Evolutionary conservation across 37 sponge, comb jelly and placozoan species (phyloP).

Genomic region (Eunapius fragilis): DNA sequence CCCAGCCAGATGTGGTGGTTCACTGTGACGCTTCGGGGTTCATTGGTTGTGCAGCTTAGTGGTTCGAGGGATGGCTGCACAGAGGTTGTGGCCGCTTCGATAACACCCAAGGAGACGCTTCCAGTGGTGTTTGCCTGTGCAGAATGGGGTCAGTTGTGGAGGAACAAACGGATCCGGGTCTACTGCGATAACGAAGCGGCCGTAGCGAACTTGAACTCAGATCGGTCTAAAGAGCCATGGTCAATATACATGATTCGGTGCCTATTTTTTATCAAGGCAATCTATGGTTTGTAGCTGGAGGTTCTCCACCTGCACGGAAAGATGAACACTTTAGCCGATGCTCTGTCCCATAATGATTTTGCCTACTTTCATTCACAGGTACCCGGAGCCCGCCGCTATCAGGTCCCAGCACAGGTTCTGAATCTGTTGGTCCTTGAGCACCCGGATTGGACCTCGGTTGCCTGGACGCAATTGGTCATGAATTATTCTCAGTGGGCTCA

Average conservation of each 20-base stretch:
- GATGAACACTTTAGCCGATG: constrained; percentile 56
- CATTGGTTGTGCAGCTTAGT: neutral
- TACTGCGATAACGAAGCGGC: constrained; percentile 36
- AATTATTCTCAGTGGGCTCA: neutral
- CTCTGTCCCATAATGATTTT: constrained; percentile 28
- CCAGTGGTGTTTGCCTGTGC: constrained; percentile 26
- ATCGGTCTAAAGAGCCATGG: constrained; percentile 1
- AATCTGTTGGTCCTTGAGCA: constrained; percentile 1
- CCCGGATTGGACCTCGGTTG: constrained; percentile 44
- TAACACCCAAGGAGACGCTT: constrained; percentile 39
- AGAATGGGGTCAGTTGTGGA: constrained; percentile 15
- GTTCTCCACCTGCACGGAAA: constrained; percentile 28
- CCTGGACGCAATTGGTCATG: constrained; percentile 30
- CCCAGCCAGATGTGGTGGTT: neutral
- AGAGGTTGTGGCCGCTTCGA: neutral
- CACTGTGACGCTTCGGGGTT: neutral
- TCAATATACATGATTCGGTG: constrained; percentile 43
- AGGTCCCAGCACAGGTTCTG: constrained; percentile 1
- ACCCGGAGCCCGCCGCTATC: constrained; percentile 1
- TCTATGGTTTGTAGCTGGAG: neutral
- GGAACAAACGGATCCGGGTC: neutral
- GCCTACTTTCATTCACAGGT: neutral
- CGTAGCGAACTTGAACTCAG: constrained; percentile 10
- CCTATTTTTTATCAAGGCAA: constrained; percentile 30
- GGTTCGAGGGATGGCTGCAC: neutral